Conservation (phyloP, 2,113 vertebrate genomes). For the Clarias batrachus region DNA sequence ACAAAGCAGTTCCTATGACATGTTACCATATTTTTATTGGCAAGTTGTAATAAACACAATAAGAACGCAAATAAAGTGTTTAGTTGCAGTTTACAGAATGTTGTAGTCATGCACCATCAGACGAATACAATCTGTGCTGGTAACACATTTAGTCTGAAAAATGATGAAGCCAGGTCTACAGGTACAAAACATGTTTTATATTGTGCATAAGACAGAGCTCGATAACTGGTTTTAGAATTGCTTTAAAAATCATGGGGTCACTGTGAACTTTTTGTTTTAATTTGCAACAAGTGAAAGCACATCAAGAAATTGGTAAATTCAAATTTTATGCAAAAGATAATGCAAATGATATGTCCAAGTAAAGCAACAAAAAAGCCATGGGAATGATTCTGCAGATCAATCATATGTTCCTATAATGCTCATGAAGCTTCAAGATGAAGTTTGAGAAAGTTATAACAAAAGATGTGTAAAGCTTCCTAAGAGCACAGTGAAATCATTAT, state of each 20-base stretch:
- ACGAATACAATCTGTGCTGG: not conserved
- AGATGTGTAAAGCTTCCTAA: not conserved
- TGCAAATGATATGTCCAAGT: not conserved
- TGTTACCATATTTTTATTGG: not conserved
- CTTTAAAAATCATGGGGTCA: not conserved
- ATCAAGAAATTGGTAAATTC: not conserved
- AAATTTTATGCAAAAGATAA: not conserved
- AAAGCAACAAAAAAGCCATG: not conserved
- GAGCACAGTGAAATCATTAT: not conserved
- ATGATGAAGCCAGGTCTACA: not conserved
- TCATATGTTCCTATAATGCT: not conserved
- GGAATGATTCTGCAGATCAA: not conserved
- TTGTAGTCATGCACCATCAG: not conserved
- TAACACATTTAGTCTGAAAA: not conserved
- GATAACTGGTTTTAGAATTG: not conserved
- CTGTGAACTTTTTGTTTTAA: not conserved
- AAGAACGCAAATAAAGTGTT: not conserved
- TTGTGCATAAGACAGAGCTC: not conserved
- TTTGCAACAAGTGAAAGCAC: not conserved
- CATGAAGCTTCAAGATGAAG: not conserved
- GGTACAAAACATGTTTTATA: not conserved
- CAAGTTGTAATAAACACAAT: not conserved
- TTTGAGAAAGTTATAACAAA: not conserved
- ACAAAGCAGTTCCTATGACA: not conserved
- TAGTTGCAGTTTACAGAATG: not conserved